phyloP scores from a whole-genome alignment of 2,113 vertebrate species.

The Aepyceros melampus region DNA sequence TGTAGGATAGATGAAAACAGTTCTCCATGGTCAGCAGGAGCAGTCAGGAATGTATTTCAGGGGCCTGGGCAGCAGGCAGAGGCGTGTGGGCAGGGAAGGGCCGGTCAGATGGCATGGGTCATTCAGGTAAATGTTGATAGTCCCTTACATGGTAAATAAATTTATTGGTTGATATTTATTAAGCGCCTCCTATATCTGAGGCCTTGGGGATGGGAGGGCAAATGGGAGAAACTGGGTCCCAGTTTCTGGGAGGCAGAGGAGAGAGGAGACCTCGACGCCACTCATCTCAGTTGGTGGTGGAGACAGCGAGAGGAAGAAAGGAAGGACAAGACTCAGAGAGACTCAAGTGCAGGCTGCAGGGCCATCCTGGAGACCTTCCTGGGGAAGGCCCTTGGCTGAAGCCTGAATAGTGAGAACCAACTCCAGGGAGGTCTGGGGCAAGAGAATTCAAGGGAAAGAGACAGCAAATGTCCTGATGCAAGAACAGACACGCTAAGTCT shows the following conservation, averaged over 20 bases:
- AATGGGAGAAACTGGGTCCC: background rate
- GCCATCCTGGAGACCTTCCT: too few relatives aligned
- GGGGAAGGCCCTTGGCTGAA: background rate
- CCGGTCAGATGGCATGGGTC: rapidly evolving
- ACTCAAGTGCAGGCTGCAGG: rapidly evolving
- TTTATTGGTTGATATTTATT: background rate
- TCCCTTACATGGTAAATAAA: background rate
- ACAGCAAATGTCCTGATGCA: rapidly evolving
- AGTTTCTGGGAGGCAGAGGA: background rate
- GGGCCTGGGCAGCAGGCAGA: background rate
- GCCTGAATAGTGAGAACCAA: too few relatives aligned
- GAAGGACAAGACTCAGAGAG: background rate
- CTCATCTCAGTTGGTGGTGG: background rate
- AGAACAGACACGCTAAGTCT: background rate
- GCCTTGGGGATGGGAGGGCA: background rate
- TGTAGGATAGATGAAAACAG: background rate
- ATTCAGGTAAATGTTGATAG: rapidly evolving
- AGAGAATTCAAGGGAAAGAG: background rate
- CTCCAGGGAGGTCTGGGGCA: background rate
- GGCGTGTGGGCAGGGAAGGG: background rate
- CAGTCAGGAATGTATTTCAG: background rate
- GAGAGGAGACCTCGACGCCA: background rate
- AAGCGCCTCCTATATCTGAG: background rate
- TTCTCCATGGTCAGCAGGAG: background rate
- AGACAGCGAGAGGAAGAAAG: background rate